phyloP scores from a whole-genome alignment of 2,797 vertebrate species.

The Falco concolor region DNA sequence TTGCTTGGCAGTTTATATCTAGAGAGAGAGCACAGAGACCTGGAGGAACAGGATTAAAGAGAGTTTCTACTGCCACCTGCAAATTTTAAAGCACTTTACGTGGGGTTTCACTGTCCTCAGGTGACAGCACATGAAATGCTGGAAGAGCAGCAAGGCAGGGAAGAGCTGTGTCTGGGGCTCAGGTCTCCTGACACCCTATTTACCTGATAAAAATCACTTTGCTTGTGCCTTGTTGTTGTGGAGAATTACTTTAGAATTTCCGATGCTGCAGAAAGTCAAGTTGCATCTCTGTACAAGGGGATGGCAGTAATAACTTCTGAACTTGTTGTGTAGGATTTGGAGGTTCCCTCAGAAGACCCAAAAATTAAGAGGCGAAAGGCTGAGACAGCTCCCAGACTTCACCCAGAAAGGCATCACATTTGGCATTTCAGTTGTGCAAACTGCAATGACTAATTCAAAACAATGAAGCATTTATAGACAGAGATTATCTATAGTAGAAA shows the following conservation, averaged over 20 bases:
- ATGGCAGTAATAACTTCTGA: background rate
- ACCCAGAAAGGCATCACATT: background rate
- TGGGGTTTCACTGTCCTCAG: background rate
- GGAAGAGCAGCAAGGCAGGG: background rate
- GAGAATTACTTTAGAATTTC: background rate
- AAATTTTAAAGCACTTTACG: background rate
- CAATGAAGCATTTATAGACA: conserved; percentile 51
- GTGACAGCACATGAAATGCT: background rate
- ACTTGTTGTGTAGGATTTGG: background rate
- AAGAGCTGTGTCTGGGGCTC: background rate
- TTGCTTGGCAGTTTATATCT: background rate
- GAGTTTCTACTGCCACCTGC: background rate
- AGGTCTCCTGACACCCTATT: background rate
- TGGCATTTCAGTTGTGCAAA: conserved; percentile 35
- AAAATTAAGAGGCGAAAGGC: background rate
- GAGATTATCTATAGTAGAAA: conserved; percentile 57
- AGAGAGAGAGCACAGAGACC: background rate
- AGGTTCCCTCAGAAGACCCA: background rate
- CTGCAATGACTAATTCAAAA: conserved; percentile 56
- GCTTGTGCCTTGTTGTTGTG: background rate
- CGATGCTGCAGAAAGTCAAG: background rate
- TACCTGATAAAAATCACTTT: background rate
- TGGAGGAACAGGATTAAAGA: background rate
- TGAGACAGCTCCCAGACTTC: background rate
- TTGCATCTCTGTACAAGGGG: background rate